These are phyloP conservation scores for Archegozetes longisetosus DNA, from an alignment of 1,140 invertebrate genomes.

Conservation along the genomic window DNA sequence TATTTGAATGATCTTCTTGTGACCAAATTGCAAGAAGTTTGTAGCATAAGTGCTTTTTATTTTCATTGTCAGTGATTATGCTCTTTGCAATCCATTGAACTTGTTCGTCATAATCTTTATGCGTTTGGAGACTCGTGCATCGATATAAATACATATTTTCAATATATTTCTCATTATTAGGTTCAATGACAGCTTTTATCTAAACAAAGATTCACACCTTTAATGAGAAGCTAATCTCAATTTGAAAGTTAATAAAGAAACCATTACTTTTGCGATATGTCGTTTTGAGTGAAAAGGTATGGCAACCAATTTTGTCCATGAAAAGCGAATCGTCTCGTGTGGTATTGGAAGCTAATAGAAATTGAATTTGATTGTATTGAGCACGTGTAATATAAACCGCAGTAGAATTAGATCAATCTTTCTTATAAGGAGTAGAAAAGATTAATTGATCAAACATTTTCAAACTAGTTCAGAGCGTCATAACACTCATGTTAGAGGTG, in stretches of 20 bases:
- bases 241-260: neutral
- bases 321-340: neutral
- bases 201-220: neutral
- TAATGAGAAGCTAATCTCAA: neutral
- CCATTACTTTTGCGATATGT: neutral
- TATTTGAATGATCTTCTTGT: neutral
- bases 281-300: neutral
- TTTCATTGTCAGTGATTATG: neutral
- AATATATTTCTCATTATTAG: neutral
- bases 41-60: neutral
- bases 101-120: neutral
- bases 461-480: too few species aligned
- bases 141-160: neutral
- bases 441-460: too few species aligned
- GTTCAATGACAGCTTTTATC: neutral
- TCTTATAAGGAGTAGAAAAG: too few species aligned
- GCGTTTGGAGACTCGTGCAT: neutral
- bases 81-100: neutral
- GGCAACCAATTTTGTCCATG: neutral
- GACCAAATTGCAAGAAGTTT: neutral
- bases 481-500: too few species aligned
- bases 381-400: too few species aligned
- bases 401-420: too few species aligned
- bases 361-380: too few species aligned
- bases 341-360: neutral